Conservation (phyloP, 2,113 vertebrate species). For the Alligator mississippiensis region DNA sequence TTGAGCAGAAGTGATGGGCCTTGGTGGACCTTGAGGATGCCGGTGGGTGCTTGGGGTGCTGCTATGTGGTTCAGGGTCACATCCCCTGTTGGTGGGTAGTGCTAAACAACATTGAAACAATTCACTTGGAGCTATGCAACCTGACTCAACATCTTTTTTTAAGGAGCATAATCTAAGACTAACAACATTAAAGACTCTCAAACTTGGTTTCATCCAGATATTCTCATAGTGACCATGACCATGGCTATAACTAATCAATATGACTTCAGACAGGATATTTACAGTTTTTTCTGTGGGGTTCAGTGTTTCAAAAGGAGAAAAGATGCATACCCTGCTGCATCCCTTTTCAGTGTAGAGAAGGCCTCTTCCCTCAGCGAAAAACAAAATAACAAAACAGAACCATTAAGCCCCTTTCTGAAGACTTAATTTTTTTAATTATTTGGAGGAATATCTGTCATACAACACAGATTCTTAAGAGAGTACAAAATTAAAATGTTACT, state of each 20-base stretch:
- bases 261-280: background rate
- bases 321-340: background rate
- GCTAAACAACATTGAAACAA: background rate
- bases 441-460: background rate
- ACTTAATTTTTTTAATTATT: background rate
- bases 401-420: background rate
- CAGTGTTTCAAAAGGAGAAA: background rate
- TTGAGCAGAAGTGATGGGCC: too few species aligned
- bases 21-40: too few species aligned
- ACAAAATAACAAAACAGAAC: background rate
- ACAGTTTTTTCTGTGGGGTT: background rate
- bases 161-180: background rate
- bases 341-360: background rate
- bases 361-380: background rate
- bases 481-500: constrained; percentile 14
- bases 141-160: background rate
- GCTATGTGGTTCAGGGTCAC: too few species aligned
- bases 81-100: background rate
- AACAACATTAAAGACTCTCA: background rate
- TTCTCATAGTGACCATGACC: background rate
- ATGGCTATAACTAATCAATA: background rate
- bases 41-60: too few species aligned
- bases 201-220: background rate
- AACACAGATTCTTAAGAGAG: background rate
- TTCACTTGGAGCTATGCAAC: background rate